Evolutionary conservation across 2,797 vertebrate genomes (phyloP).

Genomic region (Semotilus atromaculatus): DNA sequence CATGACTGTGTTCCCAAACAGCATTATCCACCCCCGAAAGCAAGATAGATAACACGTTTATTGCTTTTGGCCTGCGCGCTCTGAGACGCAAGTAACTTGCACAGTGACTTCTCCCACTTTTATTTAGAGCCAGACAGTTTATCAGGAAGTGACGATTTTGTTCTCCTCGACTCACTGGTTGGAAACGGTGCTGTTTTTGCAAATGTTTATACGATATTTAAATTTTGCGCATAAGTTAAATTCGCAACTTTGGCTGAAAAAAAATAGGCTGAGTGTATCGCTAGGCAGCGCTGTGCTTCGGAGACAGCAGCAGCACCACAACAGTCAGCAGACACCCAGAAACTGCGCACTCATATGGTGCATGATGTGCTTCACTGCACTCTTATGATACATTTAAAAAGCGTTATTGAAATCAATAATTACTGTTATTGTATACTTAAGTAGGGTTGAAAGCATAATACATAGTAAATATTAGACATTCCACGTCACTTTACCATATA

Average conservation of each 20-base stretch:
- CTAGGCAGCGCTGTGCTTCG: neutral
- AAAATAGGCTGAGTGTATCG: neutral
- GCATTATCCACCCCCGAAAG: neutral
- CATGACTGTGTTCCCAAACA: neutral
- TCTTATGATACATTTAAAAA: neutral
- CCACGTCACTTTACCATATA: neutral
- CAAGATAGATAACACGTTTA: no score
- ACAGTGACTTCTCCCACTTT: no score
- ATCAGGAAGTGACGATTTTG: no score
- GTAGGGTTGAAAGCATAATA: neutral
- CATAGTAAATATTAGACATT: neutral
- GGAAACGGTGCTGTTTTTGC: no score
- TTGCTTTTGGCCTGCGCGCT: no score
- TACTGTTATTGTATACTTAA: neutral
- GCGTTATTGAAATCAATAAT: neutral
- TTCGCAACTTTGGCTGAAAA: no score
- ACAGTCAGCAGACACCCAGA: neutral
- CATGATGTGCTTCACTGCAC: neutral
- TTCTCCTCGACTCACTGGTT: no score
- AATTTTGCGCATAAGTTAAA: no score
- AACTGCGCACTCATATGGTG: constrained; percentile 29
- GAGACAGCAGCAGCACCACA: constrained; percentile 10
- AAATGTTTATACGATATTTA: no score
- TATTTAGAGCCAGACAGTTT: no score
- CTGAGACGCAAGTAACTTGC: neutral